Evolutionary conservation across 1,140 invertebrate genomes (phyloP), one percentile per base, ranked within the genome.

Genomic region (Papilio glaucus): DNA sequence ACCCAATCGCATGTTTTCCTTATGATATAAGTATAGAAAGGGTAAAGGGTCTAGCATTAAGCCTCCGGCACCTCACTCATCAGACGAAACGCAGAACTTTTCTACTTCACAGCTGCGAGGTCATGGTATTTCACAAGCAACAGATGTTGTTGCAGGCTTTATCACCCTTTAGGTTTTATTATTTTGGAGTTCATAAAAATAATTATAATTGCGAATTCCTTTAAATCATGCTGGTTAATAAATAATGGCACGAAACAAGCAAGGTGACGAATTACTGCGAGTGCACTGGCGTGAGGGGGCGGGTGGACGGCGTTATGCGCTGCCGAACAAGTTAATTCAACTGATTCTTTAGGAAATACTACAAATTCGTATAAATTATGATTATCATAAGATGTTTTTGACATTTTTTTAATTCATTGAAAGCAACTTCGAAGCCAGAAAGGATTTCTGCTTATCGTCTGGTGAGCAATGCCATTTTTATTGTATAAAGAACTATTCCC

Each of bases 201-300:
- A 7, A 57, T 1, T 53, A 10, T n/a, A n/a, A 72, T 70, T 70
- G 63, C 62, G 15, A 65, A 65, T 65, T 65, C 29, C 15, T 21
- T 65, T 9, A 65, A 65, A 65, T 65, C 60, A 62, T 53, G 15
- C 29, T 21, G 29, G 18, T 5, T 65, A 38, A 65, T 65, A 39
- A 65, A 65, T 8, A 65, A 65, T 15, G 62, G 37, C 62, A 65
- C 62, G 62, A 65, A 37, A 24, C 24, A 13, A 53, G 63, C 68
- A 70, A 80, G 77, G 77, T 78, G 77, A 79, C 72, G 72, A 76
- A 76, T 76, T 60, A 65, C 65, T 61, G 61, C 65, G 15, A 70
- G 60, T 29, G 37, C 38, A 61, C 24, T 70, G 75, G 76, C 53
- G 61, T 72, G 77, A 83, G 82, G 80, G 74, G 77, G 78, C 74